Conservation (phyloP, 2,113 vertebrate species). For the Thamnophis sirtalis region DNA sequence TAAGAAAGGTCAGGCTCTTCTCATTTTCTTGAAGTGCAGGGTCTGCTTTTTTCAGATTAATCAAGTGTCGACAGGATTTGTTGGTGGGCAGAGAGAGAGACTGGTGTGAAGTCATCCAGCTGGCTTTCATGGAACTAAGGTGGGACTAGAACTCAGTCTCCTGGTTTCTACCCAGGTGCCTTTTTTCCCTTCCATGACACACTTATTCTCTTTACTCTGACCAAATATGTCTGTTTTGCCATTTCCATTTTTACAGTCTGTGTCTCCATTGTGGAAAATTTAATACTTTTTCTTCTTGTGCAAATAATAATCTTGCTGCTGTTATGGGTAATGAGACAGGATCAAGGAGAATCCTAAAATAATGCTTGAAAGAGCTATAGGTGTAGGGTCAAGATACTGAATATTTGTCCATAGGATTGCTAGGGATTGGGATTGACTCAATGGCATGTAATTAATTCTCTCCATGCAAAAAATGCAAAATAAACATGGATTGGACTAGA, state of each 20-base stretch:
- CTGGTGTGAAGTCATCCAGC: background rate
- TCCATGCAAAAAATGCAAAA: background rate
- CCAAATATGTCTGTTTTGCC: background rate
- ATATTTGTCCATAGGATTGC: background rate
- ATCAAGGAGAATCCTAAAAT: background rate
- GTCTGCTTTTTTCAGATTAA: background rate
- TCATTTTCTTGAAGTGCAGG: background rate
- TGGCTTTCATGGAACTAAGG: background rate
- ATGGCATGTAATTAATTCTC: background rate
- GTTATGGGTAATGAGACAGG: background rate
- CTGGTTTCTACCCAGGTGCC: background rate
- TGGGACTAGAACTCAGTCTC: background rate
- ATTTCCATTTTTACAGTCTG: background rate
- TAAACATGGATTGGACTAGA: background rate
- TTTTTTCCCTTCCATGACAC: rapidly evolving
- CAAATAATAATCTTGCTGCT: background rate
- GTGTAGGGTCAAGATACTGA: background rate
- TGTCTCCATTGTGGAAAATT: background rate
- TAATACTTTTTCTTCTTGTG: background rate
- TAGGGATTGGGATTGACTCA: background rate
- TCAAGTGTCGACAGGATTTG: background rate
- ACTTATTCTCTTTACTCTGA: background rate
- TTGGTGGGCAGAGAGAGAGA: background rate
- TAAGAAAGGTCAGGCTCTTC: background rate
- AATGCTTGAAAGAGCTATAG: background rate